These are phyloP conservation scores for Escarpia spicata DNA, from an alignment of 2,888 invertebrate genomes.

Conservation along the genomic window DNA sequence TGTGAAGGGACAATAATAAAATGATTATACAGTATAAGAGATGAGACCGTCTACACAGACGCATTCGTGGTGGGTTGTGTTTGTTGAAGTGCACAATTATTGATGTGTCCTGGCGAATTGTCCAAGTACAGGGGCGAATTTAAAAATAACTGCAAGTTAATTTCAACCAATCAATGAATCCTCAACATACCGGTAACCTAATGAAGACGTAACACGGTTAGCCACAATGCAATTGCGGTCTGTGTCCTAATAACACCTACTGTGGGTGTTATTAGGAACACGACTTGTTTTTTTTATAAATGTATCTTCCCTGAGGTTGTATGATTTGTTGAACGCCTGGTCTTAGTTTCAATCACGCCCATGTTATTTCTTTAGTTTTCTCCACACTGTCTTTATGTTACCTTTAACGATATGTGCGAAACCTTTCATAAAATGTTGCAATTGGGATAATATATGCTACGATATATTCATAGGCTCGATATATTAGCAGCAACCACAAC, in stretches of 20 bases:
- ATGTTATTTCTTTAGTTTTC: background rate
- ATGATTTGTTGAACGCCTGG: background rate
- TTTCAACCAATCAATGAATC: background rate
- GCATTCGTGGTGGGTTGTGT: background rate
- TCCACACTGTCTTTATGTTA: background rate
- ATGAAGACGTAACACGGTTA: background rate
- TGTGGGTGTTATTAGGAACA: background rate
- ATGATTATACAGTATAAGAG: too few relatives aligned
- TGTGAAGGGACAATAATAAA: too few relatives aligned
- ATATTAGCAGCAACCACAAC: background rate
- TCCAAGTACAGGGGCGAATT: background rate
- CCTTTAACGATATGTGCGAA: too few relatives aligned
- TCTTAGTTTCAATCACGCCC: background rate
- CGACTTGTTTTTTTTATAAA: background rate
- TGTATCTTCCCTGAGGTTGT: background rate
- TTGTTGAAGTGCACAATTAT: background rate
- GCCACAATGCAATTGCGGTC: background rate
- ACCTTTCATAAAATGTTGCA: too few relatives aligned
- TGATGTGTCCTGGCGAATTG: background rate
- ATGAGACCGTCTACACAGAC: too few relatives aligned
- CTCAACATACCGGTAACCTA: background rate
- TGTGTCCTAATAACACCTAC: too few relatives aligned
- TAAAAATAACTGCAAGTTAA: background rate
- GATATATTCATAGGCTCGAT: background rate
- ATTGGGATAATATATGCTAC: background rate